A percentile compares a stretch with the other conserved stretches of the same genome.
Conservation (phyloP, 1,140 invertebrate genomes). For the Atta cephalotes region DNA sequence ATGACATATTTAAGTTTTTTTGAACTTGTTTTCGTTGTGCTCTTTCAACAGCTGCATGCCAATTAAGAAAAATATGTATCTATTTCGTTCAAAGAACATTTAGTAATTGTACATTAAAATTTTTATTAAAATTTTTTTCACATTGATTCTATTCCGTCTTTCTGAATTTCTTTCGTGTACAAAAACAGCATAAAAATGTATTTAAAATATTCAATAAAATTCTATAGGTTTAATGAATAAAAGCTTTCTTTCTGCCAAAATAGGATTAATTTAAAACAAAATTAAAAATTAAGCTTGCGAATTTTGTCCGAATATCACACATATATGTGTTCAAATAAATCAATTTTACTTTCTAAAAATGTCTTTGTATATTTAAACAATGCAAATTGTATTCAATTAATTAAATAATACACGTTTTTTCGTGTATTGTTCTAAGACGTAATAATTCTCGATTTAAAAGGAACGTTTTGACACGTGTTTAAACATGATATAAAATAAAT, state of each 20-base stretch:
- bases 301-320: neutral
- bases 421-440: neutral
- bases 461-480: neutral
- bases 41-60: constrained; percentile 1
- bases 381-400: neutral
- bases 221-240: neutral
- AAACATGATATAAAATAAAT: constrained; percentile 3
- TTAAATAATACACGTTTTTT: neutral
- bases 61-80: constrained; percentile 5
- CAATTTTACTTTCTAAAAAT: neutral
- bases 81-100: constrained; percentile 24
- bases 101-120: neutral
- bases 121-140: neutral
- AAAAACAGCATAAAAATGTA: neutral
- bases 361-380: neutral
- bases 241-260: neutral
- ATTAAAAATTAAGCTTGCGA: neutral
- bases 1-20: constrained; percentile 23
- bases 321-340: constrained; percentile 8
- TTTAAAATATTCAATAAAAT: constrained; percentile 6
- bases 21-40: constrained; percentile 39
- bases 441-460: neutral
- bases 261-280: constrained; percentile 5
- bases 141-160: neutral
- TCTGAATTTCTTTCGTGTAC: neutral